Conservation (phyloP, 2,888 invertebrate species). For the Antheraea assamensis region DNA sequence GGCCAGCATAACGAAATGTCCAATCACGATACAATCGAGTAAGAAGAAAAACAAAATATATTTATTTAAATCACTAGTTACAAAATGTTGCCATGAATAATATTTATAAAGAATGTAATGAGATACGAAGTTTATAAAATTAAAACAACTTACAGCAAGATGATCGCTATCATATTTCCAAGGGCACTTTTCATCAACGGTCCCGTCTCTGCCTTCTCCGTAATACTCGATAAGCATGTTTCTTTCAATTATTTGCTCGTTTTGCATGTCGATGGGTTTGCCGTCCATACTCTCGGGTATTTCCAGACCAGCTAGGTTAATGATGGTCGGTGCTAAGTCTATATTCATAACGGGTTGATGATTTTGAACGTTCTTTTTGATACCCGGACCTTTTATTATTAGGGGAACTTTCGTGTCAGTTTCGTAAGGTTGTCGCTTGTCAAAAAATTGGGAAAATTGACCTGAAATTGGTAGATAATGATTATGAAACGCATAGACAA, state of each 20-base stretch:
- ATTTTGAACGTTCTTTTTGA: slow-evolving; percentile 73
- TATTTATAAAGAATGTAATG: no score
- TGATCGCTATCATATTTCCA: slow-evolving; percentile 79
- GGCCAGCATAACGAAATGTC: no score
- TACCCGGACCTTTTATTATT: slow-evolving; percentile 88
- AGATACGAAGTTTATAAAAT: slow-evolving; percentile 1
- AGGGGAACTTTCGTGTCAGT: slow-evolving; percentile 93
- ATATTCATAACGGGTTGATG: slow-evolving; percentile 86
- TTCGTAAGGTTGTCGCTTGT: slow-evolving; percentile 95
- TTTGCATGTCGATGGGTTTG: slow-evolving; percentile 42
- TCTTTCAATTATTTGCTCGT: slow-evolving; percentile 50
- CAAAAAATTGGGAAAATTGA: slow-evolving; percentile 93
- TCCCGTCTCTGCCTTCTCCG: slow-evolving; percentile 86
- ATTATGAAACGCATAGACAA: not conserved
- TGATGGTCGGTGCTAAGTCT: slow-evolving; percentile 93
- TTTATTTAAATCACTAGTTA: no score
- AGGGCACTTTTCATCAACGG: slow-evolving; percentile 84
- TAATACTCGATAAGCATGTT: slow-evolving; percentile 90
- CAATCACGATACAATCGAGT: no score
- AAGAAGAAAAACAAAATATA: no score
- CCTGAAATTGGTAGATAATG: slow-evolving; percentile 74
- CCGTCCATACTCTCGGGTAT: slow-evolving; percentile 85
- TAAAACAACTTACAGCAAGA: slow-evolving; percentile 81
- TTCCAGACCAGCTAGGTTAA: slow-evolving; percentile 84
- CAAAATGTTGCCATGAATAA: no score